These are phyloP conservation scores for Saccopteryx bilineata DNA, from an alignment of 2,113 vertebrate genomes.

Conservation along the genomic window DNA sequence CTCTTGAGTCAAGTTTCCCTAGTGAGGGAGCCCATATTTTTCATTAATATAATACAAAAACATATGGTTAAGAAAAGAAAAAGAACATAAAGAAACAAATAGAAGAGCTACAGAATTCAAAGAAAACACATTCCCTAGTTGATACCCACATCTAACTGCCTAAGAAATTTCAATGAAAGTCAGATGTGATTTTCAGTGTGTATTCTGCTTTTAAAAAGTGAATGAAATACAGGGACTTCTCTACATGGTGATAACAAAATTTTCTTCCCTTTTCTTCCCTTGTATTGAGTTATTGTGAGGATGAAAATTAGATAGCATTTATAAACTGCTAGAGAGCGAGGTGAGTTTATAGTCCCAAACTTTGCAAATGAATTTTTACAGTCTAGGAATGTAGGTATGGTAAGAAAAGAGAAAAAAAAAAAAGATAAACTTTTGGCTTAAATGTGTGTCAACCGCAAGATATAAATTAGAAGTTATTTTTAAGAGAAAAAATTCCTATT, in stretches of 20 bases:
- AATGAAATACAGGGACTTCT: constrained; percentile 55
- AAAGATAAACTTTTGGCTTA: neutral
- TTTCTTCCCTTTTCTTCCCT: constrained; percentile 55
- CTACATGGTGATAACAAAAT: neutral
- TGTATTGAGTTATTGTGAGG: neutral
- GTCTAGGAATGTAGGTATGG: neutral
- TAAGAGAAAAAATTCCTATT: neutral
- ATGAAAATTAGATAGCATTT: constrained; percentile 44
- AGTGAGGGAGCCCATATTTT: constrained; percentile 73
- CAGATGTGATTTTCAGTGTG: constrained; percentile 83
- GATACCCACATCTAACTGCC: constrained; percentile 83
- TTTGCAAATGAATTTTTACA: constrained; percentile 25
- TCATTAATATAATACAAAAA: constrained; percentile 82
- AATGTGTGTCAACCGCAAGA: neutral
- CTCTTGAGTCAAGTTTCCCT: constrained; percentile 70
- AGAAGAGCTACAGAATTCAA: constrained; percentile 80
- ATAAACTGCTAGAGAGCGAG: neutral
- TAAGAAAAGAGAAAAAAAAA: neutral
- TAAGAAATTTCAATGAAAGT: constrained; percentile 83
- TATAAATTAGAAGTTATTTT: constrained; percentile 15
- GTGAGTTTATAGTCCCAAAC: neutral
- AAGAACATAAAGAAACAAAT: constrained; percentile 71
- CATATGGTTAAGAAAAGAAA: constrained; percentile 78
- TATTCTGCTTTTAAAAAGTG: constrained; percentile 78
- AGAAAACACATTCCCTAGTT: constrained; percentile 77